Conservation (phyloP, 1,140 invertebrate genomes). For the Plodia interpunctella region DNA sequence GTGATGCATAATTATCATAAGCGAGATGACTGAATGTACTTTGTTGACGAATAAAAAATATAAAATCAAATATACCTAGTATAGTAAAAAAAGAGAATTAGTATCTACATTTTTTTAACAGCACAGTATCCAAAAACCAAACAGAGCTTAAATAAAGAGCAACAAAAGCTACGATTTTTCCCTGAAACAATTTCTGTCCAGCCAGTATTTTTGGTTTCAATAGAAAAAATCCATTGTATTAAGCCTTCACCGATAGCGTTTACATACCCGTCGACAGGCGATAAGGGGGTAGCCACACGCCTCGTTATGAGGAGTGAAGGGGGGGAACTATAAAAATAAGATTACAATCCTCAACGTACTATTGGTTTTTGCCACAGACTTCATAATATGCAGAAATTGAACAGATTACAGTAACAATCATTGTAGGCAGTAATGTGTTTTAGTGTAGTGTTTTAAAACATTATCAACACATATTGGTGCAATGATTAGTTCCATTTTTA, state of each 20-base stretch:
- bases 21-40: no score
- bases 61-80: no score
- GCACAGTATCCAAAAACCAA: no score
- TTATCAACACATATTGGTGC: no score
- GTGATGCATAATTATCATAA: no score
- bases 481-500: no score
- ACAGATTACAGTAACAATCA: no score
- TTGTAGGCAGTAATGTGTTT: no score
- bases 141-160: not conserved
- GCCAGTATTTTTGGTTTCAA: not conserved
- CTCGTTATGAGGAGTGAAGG: not conserved
- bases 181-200: not conserved
- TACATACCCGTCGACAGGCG: not conserved
- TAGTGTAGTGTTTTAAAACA: no score
- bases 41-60: no score
- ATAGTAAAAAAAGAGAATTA: no score
- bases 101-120: no score
- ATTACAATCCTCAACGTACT: constrained; percentile 3
- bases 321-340: not conserved
- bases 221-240: not conserved
- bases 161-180: not conserved
- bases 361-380: constrained; percentile 5
- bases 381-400: not conserved
- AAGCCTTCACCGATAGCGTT: constrained; percentile 2
- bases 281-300: not conserved